A percentile compares a stretch with the other conserved stretches of the same genome.
Conservation (phyloP, 2,797 vertebrate species). For the Pyrocephalus nanus region DNA sequence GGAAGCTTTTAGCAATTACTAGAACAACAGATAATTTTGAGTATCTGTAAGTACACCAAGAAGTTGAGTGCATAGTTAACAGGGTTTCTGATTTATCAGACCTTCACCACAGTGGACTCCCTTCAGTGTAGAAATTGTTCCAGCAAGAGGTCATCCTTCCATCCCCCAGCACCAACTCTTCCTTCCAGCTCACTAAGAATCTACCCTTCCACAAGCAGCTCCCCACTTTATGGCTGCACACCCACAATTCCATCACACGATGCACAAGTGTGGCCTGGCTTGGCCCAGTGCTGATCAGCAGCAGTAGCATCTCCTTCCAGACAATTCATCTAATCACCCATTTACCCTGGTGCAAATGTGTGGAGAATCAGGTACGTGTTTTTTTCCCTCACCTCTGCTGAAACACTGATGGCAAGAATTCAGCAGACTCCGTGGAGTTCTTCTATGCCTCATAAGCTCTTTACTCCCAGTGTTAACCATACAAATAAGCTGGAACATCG, state of each 20-base stretch:
- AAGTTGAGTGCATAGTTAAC: slow-evolving; percentile 18
- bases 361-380: not conserved
- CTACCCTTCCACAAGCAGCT: not conserved
- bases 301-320: not conserved
- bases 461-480: not conserved
- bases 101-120: not conserved
- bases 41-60: slow-evolving; percentile 34
- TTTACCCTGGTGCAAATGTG: not conserved
- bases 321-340: not conserved
- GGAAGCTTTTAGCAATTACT: slow-evolving; percentile 28
- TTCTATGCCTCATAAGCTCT: slow-evolving; percentile 8
- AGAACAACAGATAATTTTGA: slow-evolving; percentile 32
- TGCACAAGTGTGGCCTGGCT: too few species aligned
- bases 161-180: not conserved
- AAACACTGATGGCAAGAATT: not conserved
- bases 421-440: not conserved
- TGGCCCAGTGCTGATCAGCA: not conserved
- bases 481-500: not conserved
- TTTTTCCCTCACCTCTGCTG: not conserved
- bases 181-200: not conserved
- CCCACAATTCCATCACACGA: not conserved
- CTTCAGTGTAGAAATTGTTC: not conserved
- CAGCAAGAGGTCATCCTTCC: not conserved
- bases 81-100: slow-evolving; percentile 38
- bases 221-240: not conserved